These are phyloP conservation scores for Pherbina coryleti DNA, from an alignment of 2,888 invertebrate species.

Conservation along the genomic window DNA sequence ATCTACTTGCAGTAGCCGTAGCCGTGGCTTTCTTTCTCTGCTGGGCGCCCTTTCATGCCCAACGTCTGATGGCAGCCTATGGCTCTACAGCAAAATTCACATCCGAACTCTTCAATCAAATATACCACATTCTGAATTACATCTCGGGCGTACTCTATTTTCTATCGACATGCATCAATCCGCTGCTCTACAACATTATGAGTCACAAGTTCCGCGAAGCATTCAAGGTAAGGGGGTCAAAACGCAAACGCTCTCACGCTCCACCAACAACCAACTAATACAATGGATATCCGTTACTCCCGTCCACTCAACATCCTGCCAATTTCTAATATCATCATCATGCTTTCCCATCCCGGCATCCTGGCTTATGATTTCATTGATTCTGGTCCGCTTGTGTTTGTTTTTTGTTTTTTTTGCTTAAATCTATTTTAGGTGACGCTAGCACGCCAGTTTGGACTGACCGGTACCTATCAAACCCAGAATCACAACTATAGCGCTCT, in stretches of 20 bases:
- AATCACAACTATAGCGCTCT: constrained; percentile 67
- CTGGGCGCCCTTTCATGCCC: constrained; percentile 94
- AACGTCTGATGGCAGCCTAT: constrained; percentile 86
- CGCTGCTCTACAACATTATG: constrained; percentile 79
- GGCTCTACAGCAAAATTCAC: constrained; percentile 68
- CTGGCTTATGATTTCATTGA: not conserved
- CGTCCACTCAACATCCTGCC: not conserved
- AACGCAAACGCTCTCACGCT: not conserved
- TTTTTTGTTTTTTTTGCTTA: not conserved
- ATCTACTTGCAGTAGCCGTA: constrained; percentile 78
- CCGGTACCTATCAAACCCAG: constrained; percentile 59
- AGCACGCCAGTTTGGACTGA: constrained; percentile 65
- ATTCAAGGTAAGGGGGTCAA: constrained; percentile 72
- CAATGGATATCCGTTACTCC: not conserved
- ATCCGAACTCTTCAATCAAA: constrained; percentile 70
- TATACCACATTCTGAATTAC: constrained; percentile 76
- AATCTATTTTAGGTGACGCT: constrained; percentile 62
- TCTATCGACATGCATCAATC: constrained; percentile 79
- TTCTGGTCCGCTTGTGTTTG: not conserved
- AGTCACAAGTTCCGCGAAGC: constrained; percentile 79
- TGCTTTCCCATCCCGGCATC: constrained; percentile 7
- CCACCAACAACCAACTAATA: not conserved
- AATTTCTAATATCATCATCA: not conserved
- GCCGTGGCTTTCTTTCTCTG: constrained; percentile 87
- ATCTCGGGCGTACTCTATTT: constrained; percentile 78